Base-by-base conservation (phyloP, 2,797 vertebrate species). In the Fistularia commersonii region DNA sequence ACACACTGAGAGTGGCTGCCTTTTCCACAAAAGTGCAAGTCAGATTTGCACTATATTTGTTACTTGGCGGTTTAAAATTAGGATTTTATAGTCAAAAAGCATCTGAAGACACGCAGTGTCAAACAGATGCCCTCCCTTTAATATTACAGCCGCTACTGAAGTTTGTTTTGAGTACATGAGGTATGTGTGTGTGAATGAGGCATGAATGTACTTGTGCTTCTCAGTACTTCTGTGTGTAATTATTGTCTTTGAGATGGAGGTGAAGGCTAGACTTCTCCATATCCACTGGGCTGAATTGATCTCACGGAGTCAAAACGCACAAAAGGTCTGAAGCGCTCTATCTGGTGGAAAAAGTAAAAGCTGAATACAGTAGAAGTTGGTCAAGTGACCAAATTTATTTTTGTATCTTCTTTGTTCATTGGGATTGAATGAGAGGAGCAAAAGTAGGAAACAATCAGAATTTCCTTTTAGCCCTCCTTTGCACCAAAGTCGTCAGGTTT, bases 341-440 rank as follows among this genome's bases (percentile, higher is more conserved):
- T 80, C 68, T 83, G 75, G 79, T 23, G 23, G 23, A 23, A 23
- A 23, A 23, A 23, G 23, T 23, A 70, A 64, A 67, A 67, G 70
- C 67, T 76, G 51, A 56, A 54, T 11, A 37, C 39, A 51, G 58
- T 51, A 66, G 60, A 62, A 51, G 56, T 75, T 57, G 67, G 73
- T 85, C 81, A 57, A 4, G 72, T 79, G 69, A 86, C 71, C 64
- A 81, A 84, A 77, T 72, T 60, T 88, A 85, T 88, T 88, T 88
- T 86, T 86, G 44, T 85, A 83, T 63, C 70, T 74, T 57, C 34
- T 68, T 69, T 38, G 47, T 41, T 69, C 57, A 40, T 62, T 54
- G 14, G 57, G 54, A 48, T 60, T 59, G 35, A 48, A 51, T 38
- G 23, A 23, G 23, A 56, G 66, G 61, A 23, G 64, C 14, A 7